phyloP scores from a whole-genome alignment of 1,140 invertebrate genomes.

The Zaprionus inermis region DNA sequence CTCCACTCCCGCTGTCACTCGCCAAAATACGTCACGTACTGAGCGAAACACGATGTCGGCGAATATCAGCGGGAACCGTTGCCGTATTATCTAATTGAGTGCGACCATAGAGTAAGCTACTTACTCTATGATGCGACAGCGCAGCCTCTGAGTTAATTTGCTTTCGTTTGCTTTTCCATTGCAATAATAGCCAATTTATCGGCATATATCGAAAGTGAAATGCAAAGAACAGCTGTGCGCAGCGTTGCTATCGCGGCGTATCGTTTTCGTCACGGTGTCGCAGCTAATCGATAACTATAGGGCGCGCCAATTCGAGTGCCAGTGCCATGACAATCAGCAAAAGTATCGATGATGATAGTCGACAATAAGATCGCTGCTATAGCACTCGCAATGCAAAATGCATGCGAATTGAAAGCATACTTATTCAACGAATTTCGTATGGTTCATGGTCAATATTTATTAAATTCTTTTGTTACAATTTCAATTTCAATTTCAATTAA shows the following conservation, averaged over 20 bases:
- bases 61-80: conserved; percentile 40
- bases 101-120: conserved; percentile 28
- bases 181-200: conserved; percentile 1
- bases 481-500: neutral
- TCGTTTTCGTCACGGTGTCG: neutral
- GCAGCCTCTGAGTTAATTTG: neutral
- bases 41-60: conserved; percentile 29
- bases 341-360: neutral
- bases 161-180: conserved; percentile 2
- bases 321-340: neutral
- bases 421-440: neutral
- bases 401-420: neutral
- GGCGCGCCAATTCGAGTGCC: neutral
- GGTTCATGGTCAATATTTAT: conserved; percentile 19
- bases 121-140: conserved; percentile 24
- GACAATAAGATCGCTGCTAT: neutral
- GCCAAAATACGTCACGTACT: conserved; percentile 23
- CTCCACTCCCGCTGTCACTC: conserved; percentile 24
- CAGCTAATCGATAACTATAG: neutral
- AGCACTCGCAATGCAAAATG: neutral
- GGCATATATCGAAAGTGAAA: neutral
- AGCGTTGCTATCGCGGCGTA: neutral
- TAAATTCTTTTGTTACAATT: neutral
- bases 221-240: neutral
- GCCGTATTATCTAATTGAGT: conserved; percentile 29